phyloP scores from a whole-genome alignment of 2,797 vertebrate genomes.

The Tarsius wallacei region DNA sequence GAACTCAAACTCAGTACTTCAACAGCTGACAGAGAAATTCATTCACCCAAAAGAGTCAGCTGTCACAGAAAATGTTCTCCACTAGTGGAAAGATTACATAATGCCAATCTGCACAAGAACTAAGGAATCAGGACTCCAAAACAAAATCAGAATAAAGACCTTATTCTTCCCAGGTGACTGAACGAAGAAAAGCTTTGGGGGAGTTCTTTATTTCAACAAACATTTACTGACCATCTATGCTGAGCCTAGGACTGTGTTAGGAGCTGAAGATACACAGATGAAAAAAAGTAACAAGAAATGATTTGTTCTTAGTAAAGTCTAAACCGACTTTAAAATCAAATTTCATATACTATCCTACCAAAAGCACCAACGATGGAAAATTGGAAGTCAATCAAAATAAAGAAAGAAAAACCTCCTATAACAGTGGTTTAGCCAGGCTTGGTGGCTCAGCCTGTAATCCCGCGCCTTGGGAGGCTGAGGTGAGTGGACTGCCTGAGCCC shows the following conservation, averaged over 20 bases:
- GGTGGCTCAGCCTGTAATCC: too few species aligned
- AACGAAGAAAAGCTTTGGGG: conserved; percentile 31
- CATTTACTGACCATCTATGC: not conserved
- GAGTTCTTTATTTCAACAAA: conserved; percentile 65
- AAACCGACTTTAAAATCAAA: conserved; percentile 61
- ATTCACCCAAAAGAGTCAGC: conserved; percentile 69
- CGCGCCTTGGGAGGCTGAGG: too few species aligned
- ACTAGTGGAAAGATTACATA: conserved; percentile 69
- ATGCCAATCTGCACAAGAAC: conserved; percentile 63
- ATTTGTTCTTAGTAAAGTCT: conserved; percentile 18
- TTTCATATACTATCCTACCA: not conserved
- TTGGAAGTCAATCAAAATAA: conserved; percentile 54
- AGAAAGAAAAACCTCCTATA: conserved; percentile 28
- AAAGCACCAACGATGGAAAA: conserved; percentile 68
- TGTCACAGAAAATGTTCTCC: conserved; percentile 69
- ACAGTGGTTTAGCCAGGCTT: not conserved
- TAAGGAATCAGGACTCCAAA: conserved; percentile 48
- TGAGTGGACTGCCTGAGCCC: too few species aligned
- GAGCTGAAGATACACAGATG: not conserved
- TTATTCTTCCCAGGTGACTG: conserved; percentile 57
- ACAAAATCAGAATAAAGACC: conserved; percentile 44
- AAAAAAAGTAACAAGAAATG: conserved; percentile 55
- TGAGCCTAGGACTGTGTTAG: not conserved
- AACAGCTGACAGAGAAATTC: conserved; percentile 74
- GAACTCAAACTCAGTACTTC: conserved; percentile 68